phyloP scores from a whole-genome alignment of 2,888 invertebrate species.

The Pachliopta kotzebuea region DNA sequence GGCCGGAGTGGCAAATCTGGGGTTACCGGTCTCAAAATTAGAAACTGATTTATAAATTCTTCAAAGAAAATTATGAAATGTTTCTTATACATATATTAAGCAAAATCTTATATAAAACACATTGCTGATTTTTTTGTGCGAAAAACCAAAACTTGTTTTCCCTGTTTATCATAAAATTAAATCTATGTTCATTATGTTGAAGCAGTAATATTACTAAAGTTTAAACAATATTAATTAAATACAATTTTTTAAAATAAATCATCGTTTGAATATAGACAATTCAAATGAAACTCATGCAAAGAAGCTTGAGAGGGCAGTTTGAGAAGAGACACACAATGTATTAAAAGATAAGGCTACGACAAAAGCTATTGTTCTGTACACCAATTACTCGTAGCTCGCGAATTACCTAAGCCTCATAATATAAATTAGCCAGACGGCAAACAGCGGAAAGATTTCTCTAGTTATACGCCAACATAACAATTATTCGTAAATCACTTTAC shows the following conservation, averaged over 20 bases:
- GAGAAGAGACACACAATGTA: constrained; percentile 68
- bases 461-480: constrained; percentile 80
- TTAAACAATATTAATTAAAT: no score
- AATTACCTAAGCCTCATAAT: constrained; percentile 80
- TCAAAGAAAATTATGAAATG: neutral
- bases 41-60: constrained; percentile 1
- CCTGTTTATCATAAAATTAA: no score
- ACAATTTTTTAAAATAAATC: no score
- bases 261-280: constrained; percentile 20
- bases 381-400: constrained; percentile 78
- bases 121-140: no score
- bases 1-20: constrained; percentile 47
- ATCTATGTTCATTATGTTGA: no score
- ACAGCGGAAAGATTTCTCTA: constrained; percentile 81
- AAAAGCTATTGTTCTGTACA: constrained; percentile 79
- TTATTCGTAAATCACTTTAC: constrained; percentile 82
- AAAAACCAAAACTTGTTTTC: no score
- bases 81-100: neutral
- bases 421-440: constrained; percentile 78
- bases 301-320: constrained; percentile 62
- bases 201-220: no score
- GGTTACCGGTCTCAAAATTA: constrained; percentile 22
- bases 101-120: no score
- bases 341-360: constrained; percentile 75
- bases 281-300: constrained; percentile 59